Percentiles rank a stretch among this genome's conserved stretches.
Evolutionary conservation across 2,888 invertebrate genomes (phyloP).

Genomic region (Papilio gigon): DNA sequence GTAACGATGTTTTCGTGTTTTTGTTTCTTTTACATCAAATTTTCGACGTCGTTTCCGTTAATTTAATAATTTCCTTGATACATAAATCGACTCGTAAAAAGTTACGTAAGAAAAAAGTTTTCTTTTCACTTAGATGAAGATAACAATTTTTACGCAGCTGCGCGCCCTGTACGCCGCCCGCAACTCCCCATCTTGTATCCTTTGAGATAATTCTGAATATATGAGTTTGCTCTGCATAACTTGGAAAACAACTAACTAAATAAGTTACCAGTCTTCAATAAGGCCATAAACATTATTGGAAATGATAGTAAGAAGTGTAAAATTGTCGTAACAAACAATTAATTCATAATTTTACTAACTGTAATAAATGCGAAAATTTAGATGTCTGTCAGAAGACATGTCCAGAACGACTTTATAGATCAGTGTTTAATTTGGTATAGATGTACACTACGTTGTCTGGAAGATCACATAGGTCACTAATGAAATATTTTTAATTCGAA

Average conservation of each 20-base stretch:
- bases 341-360: too few relatives aligned
- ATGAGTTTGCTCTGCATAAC: not conserved
- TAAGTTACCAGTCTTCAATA: not conserved
- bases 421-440: too few relatives aligned
- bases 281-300: too few relatives aligned
- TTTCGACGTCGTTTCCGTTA: not conserved
- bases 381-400: too few relatives aligned
- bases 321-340: too few relatives aligned
- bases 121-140: slow-evolving; percentile 27
- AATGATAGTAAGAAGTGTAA: too few relatives aligned
- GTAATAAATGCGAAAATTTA: too few relatives aligned
- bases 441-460: too few relatives aligned
- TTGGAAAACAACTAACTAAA: slow-evolving; percentile 3
- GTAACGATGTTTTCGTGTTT: slow-evolving; percentile 6
- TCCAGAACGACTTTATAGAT: too few relatives aligned
- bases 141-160: slow-evolving; percentile 29
- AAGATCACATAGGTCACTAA: too few relatives aligned
- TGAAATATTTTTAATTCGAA: too few relatives aligned
- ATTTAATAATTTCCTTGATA: slow-evolving; percentile 21
- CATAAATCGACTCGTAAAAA: slow-evolving; percentile 29
- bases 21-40: slow-evolving; percentile 4
- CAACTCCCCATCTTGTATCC: not conserved
- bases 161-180: not conserved
- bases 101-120: slow-evolving; percentile 22
- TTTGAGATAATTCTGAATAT: slow-evolving; percentile 2